A percentile compares a stretch with the other conserved stretches of the same genome.
phyloP scores from a whole-genome alignment of 2,113 vertebrate species.

The Vombatus ursinus region DNA sequence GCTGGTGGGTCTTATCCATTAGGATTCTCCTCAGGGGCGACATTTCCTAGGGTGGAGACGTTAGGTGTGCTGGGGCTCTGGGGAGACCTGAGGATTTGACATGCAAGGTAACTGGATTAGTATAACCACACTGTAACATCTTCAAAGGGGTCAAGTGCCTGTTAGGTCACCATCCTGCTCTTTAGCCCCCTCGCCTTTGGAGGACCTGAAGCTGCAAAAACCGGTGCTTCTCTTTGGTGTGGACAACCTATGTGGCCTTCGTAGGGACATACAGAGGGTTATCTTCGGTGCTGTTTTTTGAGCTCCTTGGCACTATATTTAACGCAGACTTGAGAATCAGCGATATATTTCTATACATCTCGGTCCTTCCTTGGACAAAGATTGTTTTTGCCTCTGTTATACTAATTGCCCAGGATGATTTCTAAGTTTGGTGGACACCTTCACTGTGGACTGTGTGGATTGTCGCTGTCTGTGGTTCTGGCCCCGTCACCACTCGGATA shows the following conservation, averaged over 20 bases:
- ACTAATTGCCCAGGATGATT: background rate
- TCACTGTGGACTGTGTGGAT: background rate
- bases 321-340: background rate
- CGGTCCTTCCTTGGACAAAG: background rate
- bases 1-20: background rate
- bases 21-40: background rate
- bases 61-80: background rate
- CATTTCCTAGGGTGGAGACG: background rate
- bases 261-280: background rate
- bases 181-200: background rate
- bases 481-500: background rate
- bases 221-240: too few species aligned
- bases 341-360: conserved; percentile 4
- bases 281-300: background rate
- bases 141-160: background rate
- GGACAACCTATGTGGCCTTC: background rate
- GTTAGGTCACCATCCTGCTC: too few species aligned
- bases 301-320: background rate
- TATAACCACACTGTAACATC: background rate
- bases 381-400: background rate
- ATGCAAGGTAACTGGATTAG: background rate
- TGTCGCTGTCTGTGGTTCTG: background rate
- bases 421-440: background rate
- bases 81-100: conserved; percentile 8
- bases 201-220: too few species aligned